Base-by-base conservation (phyloP, 2,113 vertebrate genomes). In the Pungitius pungitius region DNA sequence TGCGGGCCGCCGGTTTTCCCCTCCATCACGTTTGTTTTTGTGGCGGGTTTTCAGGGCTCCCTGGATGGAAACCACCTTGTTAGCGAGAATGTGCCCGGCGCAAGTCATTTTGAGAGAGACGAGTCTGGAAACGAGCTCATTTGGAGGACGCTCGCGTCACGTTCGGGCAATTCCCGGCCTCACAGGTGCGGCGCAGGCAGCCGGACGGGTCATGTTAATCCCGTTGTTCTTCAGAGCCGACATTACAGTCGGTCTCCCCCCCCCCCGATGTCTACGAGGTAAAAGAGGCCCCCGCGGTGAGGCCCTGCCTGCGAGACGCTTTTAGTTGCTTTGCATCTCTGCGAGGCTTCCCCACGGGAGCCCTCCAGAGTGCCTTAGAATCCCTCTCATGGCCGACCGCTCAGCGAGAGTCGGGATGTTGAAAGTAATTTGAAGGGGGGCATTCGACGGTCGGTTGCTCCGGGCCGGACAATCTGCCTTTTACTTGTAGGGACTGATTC, bases 61-160 rank as follows among this genome's bases (percentile, higher is more conserved):
- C 81, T 56, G 66, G 77, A 84, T 82, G 80, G 83, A 87, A 88
- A 86, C 75, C 85, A 85, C 79, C 88, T 91, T 89, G 89, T 89
- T 91, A 87, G 84, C 40, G 88, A 87, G 87, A 80, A 69, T 86
- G 81, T 85, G 87, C 73, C 85, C 84, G 88, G 86, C 83, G 86
- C 84, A 86, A 87, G 86, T 89, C 86, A 89, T 90, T 87, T 88
- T 89, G 80, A n/a, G 74, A 80, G 82, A 9, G 37, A 63, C 66
- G 72, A 67, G 69, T 81, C 72, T 77, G 71, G 78, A 80, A 88
- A 88, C 42, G 69, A 81, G 86, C 89, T 84, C 84, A 81, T 86
- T 83, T 80, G 59, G 78, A 20, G 45, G 71, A 75, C 78, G 82
- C 69, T 72, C 6, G 13, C 65, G 80, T 87, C 73, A 60, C 30